Conservation (phyloP, 2,797 vertebrate genomes). For the Spea hammondii region DNA sequence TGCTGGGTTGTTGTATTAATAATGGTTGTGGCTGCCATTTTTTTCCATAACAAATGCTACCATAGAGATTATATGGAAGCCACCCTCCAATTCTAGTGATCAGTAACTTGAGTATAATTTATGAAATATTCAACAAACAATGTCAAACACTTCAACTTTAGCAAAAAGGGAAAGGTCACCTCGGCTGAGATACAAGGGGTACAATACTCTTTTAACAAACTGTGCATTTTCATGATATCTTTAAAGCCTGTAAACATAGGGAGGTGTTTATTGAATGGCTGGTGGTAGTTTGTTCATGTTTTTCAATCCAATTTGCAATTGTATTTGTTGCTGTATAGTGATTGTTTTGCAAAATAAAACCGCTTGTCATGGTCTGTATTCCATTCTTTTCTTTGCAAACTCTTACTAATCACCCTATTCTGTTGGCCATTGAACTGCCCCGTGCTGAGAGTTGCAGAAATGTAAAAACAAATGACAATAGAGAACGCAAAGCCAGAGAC, state of each 20-base stretch:
- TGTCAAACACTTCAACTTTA: constrained; percentile 73
- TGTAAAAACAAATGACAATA: too few relatives aligned
- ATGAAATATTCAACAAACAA: background rate
- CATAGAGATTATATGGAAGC: background rate
- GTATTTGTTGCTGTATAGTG: constrained; percentile 87
- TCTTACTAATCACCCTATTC: background rate
- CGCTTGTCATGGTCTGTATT: constrained; percentile 71
- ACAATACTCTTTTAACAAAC: constrained; percentile 65
- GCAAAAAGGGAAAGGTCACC: constrained; percentile 69
- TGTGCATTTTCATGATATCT: constrained; percentile 72
- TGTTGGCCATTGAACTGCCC: too few relatives aligned
- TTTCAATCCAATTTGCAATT: constrained; percentile 81
- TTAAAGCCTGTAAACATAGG: constrained; percentile 75
- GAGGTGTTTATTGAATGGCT: constrained; percentile 78
- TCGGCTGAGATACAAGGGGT: constrained; percentile 66
- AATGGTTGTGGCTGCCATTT: background rate
- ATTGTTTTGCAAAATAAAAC: constrained; percentile 86
- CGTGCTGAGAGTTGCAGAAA: too few relatives aligned
- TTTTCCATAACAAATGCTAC: background rate
- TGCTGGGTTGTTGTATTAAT: background rate
- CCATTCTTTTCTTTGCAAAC: background rate
- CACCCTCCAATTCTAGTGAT: background rate
- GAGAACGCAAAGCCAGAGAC: too few relatives aligned
- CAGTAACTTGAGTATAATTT: background rate
- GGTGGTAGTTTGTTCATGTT: constrained; percentile 84